Percentiles rank a stretch among this genome's conserved stretches.
Evolutionary conservation across 2,113 vertebrate species (phyloP).

Genomic region (Dromiciops gliroides): DNA sequence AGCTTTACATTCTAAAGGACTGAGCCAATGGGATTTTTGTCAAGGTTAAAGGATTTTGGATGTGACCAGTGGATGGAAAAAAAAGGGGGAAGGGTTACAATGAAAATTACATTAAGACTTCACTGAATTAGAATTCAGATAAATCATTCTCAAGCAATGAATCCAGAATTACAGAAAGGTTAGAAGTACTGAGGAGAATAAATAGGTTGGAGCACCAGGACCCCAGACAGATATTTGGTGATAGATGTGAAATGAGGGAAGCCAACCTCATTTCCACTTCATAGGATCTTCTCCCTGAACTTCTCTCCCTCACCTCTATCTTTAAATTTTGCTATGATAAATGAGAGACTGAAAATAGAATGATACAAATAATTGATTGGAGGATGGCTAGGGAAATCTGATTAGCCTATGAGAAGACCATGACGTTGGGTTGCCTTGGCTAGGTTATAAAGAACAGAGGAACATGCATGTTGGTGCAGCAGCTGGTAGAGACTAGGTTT

Average conservation of each 20-base stretch:
- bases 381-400: not conserved
- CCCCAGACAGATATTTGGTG: not conserved
- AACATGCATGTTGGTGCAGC: no score
- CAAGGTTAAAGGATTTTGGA: not conserved
- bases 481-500: not conserved
- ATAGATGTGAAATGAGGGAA: not conserved
- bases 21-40: not conserved
- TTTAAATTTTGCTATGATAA: not conserved
- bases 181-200: not conserved
- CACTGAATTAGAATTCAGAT: not conserved
- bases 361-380: not conserved
- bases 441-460: not conserved
- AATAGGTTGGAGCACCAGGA: not conserved
- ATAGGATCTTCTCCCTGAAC: not conserved
- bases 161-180: not conserved
- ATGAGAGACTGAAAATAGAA: not conserved
- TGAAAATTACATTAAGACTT: not conserved
- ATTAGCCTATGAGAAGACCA: not conserved
- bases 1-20: not conserved
- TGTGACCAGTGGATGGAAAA: not conserved
- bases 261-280: not conserved
- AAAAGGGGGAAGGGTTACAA: conserved; percentile 9
- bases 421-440: not conserved
- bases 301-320: not conserved
- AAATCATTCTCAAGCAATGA: not conserved